Evolutionary conservation across 1,140 invertebrate genomes (phyloP).

Genomic region (Lamellibrachia luymesi): DNA sequence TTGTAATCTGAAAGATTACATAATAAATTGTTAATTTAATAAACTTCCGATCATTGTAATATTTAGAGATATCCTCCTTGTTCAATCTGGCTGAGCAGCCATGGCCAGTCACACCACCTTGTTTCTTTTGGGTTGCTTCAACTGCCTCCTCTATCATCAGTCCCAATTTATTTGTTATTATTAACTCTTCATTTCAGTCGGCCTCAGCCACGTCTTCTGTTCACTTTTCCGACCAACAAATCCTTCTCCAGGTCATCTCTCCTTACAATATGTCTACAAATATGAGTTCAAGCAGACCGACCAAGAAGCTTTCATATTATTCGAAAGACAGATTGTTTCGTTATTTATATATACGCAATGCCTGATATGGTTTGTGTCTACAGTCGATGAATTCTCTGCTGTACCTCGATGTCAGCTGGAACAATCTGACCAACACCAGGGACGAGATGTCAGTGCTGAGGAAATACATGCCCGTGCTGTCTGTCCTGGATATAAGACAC

Average conservation of each 20-base stretch:
- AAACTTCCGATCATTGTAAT: neutral
- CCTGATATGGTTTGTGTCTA: no score
- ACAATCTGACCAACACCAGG: constrained; percentile 44
- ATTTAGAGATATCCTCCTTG: neutral
- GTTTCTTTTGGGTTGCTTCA: no score
- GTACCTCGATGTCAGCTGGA: constrained; percentile 50
- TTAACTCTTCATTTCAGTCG: no score
- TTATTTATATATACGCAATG: neutral
- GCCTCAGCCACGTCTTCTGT: no score
- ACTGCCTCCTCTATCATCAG: no score
- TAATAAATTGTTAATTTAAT: neutral
- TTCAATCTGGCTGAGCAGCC: no score
- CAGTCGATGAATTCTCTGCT: no score
- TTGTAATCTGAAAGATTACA: neutral
- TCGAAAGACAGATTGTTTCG: neutral
- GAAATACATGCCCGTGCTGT: constrained; percentile 44
- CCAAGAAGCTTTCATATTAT: neutral
- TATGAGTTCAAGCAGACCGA: neutral
- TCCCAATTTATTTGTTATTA: no score
- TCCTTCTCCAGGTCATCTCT: no score
- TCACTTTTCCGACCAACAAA: no score
- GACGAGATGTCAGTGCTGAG: constrained; percentile 50
- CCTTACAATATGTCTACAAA: neutral
- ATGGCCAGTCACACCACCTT: no score
- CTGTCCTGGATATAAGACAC: constrained; percentile 43